Base-by-base conservation (phyloP, 2,888 invertebrate genomes). In the Synergus umbraculus region DNA sequence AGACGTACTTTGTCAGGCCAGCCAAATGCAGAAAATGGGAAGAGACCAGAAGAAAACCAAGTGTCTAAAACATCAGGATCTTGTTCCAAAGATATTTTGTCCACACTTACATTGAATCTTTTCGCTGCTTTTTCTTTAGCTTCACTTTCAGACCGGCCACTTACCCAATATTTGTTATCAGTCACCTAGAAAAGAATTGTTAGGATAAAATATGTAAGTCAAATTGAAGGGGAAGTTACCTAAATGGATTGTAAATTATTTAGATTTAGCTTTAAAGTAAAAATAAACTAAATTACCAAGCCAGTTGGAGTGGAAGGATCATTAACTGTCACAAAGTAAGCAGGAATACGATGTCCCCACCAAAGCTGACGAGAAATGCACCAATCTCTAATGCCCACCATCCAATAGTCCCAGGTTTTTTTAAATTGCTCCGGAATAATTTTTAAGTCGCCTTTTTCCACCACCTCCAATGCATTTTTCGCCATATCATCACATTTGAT, bases 311-410 rank as follows among this genome's bases (percentile, higher is more conserved):
- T 5, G 46, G 37, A 64, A 54, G 92, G 83, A 88, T 93, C 94
- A 79, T 93, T 93, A 79, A 95, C 92, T 12, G 93, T 94, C 15
- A 97, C 95, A 89, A 94, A 95, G 91, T 99, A 99, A 0, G 98
- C 98, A 0, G 99, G 99, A 85, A 99, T 98, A 80, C 97, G 95
- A 92, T 99, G 99, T 1, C 99, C 99, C 99, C 99, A 99, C 99
- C 99, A 99, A 78, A 99, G 93, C 92, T 99, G 99, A 1, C 97
- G 94, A 0, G 99, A 99, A 81, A 99, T 97, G 92, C 99, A 99
- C 99, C 99, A 99, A 92, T 99, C 99, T 5, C 98, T 95, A 85
- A 98, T 98, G 89, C 97, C 97, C 89, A 97, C 97, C 95, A 99
- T 96, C 99, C 99, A 99, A 89, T 96, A 95, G 92, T 95, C 96